phyloP scores from a whole-genome alignment of 2,888 invertebrate species.

The Unio delphinus region DNA sequence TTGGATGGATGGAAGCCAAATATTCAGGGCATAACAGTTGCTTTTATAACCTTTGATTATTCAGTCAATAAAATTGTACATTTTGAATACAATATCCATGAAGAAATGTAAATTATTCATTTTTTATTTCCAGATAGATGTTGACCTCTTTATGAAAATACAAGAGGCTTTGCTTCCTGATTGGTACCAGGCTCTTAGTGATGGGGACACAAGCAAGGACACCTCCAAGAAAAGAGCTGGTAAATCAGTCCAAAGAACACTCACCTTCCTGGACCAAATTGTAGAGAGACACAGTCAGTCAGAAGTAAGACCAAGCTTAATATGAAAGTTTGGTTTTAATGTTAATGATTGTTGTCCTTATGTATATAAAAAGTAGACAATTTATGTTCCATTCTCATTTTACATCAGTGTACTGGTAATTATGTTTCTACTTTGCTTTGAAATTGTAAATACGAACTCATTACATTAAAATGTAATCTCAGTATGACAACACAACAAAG shows the following conservation, averaged over 20 bases:
- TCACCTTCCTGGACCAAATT: conserved; percentile 80
- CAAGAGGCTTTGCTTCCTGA: conserved; percentile 86
- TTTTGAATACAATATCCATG: not conserved
- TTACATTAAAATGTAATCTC: too few relatives aligned
- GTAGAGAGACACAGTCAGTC: conserved; percentile 79
- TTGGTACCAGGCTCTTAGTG: conserved; percentile 85
- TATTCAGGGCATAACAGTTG: too few relatives aligned
- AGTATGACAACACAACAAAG: too few relatives aligned
- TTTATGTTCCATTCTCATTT: too few relatives aligned
- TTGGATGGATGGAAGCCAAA: too few relatives aligned
- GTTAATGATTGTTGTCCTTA: too few relatives aligned
- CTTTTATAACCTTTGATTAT: not conserved
- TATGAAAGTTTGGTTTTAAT: too few relatives aligned
- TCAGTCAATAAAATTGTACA: not conserved
- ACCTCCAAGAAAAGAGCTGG: conserved; percentile 81
- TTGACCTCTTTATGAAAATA: conserved; percentile 78
- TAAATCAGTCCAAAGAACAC: conserved; percentile 82
- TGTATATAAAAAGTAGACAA: too few relatives aligned
- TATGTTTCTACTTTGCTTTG: too few relatives aligned
- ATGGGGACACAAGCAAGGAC: conserved; percentile 80
- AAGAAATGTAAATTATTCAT: not conserved
- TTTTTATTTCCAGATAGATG: conserved; percentile 73
- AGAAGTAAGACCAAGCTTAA: conserved; percentile 58
- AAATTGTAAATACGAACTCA: too few relatives aligned
- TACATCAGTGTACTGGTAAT: too few relatives aligned